A percentile compares a stretch with the other conserved stretches of the same genome.
phyloP scores from a whole-genome alignment of 1,140 invertebrate species.

The Maniola jurtina region DNA sequence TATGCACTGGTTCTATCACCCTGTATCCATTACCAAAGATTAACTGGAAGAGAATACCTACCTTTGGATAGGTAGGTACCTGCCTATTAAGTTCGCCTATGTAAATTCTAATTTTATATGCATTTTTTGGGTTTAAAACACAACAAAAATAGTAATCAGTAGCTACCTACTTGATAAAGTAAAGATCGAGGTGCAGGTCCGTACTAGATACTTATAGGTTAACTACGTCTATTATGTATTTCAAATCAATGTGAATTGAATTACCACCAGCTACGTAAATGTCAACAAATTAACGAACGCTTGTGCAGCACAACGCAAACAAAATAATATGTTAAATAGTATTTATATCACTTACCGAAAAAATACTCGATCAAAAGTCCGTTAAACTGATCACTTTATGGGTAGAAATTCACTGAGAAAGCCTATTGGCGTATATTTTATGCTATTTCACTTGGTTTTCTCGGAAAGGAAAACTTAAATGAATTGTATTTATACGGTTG shows the following conservation, averaged over 20 bases:
- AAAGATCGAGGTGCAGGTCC: too few relatives aligned
- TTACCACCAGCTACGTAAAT: neutral
- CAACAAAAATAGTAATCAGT: too few relatives aligned
- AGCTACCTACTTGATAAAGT: too few relatives aligned
- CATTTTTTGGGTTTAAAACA: too few relatives aligned
- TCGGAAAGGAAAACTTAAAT: constrained; percentile 58
- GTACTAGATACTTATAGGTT: too few relatives aligned
- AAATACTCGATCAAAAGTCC: constrained; percentile 13
- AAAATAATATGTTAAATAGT: neutral
- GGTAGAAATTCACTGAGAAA: constrained; percentile 54
- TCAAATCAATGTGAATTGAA: neutral
- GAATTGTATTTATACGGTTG: constrained; percentile 46
- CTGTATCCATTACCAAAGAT: too few relatives aligned
- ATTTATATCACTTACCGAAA: constrained; percentile 35
- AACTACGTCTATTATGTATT: too few relatives aligned
- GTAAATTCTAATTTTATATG: too few relatives aligned
- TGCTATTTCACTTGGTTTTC: constrained; percentile 71
- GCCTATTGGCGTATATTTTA: constrained; percentile 24
- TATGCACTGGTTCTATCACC: too few relatives aligned
- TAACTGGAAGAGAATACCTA: too few relatives aligned
- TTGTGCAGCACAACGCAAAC: neutral
- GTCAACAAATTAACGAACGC: constrained; percentile 2
- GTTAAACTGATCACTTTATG: neutral
- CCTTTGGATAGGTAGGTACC: too few relatives aligned
- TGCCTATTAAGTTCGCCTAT: too few relatives aligned